Conservation (phyloP, 1,140 invertebrate species). For the Drosophila busckii region DNA sequence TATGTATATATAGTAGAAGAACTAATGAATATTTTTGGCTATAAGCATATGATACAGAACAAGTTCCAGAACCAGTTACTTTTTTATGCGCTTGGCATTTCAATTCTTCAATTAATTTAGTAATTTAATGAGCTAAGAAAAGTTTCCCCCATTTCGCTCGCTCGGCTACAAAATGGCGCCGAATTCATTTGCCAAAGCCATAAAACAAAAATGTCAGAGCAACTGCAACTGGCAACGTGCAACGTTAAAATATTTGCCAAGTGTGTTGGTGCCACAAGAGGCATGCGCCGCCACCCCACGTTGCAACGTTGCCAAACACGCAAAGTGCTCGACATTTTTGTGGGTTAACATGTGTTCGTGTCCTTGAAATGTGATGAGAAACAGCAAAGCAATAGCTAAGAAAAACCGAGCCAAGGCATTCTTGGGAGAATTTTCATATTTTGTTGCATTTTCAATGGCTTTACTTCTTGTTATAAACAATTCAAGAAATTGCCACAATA, state of each 20-base stretch:
- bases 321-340: constrained; percentile 41
- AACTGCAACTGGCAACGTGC: constrained; percentile 19
- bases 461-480: background rate
- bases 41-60: constrained; percentile 31
- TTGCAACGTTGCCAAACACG: constrained; percentile 14
- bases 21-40: constrained; percentile 51
- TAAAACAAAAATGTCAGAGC: constrained; percentile 38
- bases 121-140: constrained; percentile 40
- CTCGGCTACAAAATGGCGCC: constrained; percentile 33
- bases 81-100: constrained; percentile 66
- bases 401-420: background rate
- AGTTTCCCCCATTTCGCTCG: background rate
- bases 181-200: constrained; percentile 11
- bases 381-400: constrained; percentile 8
- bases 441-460: background rate
- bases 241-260: constrained; percentile 2
- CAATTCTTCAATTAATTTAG: constrained; percentile 59
- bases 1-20: constrained; percentile 41
- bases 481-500: constrained; percentile 1
- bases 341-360: background rate
- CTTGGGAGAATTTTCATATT: background rate
- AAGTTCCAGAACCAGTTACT: constrained; percentile 63
- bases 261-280: background rate
- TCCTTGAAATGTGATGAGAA: constrained; percentile 40
- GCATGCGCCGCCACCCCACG: background rate